phyloP scores from a whole-genome alignment of 1,140 invertebrate genomes.

The Varroa destructor region DNA sequence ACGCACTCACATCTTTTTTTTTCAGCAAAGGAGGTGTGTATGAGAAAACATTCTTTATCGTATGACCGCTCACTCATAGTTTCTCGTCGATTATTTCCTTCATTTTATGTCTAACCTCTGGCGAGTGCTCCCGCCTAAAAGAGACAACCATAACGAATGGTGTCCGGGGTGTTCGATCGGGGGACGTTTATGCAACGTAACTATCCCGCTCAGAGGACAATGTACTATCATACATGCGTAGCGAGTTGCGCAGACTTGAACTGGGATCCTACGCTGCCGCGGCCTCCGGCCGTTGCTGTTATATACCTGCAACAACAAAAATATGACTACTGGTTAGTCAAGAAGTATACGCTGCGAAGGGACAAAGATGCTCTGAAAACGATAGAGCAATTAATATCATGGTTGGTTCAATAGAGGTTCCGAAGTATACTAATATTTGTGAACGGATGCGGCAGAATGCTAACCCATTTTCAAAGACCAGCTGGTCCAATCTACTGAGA shows the following conservation, averaged over 20 bases:
- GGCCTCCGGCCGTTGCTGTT: slow-evolving; percentile 5
- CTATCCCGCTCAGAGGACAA: slow-evolving; percentile 19
- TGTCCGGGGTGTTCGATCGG: background rate
- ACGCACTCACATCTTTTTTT: no score
- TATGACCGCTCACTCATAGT: no score
- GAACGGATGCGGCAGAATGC: background rate
- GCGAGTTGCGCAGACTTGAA: slow-evolving; percentile 27
- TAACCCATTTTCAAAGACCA: background rate
- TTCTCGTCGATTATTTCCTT: background rate
- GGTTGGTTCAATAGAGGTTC: background rate
- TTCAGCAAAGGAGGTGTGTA: no score
- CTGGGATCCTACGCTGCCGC: slow-evolving; percentile 1
- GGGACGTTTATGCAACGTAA: background rate
- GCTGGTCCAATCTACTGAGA: background rate
- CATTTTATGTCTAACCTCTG: background rate
- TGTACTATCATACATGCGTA: slow-evolving; percentile 24
- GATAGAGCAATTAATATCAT: background rate
- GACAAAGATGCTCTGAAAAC: background rate
- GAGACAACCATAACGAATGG: background rate
- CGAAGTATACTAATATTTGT: background rate
- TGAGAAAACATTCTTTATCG: no score
- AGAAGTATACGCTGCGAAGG: background rate
- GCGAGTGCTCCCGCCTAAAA: background rate
- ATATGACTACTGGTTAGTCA: background rate
- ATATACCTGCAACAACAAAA: slow-evolving; percentile 12